phyloP scores from a whole-genome alignment of 1,140 invertebrate species.

The Cherax destructor region DNA sequence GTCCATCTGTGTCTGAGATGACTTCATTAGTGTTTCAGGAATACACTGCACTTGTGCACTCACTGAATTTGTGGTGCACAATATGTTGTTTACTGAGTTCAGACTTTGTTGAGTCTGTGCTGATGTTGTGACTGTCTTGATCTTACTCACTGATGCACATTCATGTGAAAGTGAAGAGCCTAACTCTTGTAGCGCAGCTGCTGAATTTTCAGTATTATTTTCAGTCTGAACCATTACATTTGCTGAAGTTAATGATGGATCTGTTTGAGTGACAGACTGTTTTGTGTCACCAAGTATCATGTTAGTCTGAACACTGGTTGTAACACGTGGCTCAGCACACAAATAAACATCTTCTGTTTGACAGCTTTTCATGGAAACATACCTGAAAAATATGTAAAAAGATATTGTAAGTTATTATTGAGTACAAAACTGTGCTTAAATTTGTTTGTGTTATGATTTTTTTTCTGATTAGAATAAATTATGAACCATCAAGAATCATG shows the following conservation, averaged over 20 bases:
- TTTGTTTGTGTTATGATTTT: too few relatives aligned
- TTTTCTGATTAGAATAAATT: too few relatives aligned
- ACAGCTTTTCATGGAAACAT: constrained; percentile 62
- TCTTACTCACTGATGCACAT: not conserved
- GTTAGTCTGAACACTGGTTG: constrained; percentile 24
- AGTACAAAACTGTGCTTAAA: too few relatives aligned
- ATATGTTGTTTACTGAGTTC: not conserved
- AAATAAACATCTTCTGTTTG: constrained; percentile 39
- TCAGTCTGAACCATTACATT: constrained; percentile 2
- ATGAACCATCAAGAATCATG: too few relatives aligned
- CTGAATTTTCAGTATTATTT: not conserved
- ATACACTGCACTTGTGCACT: constrained; percentile 18
- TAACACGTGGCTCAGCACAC: not conserved
- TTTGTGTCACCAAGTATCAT: not conserved
- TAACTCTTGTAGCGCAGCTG: not conserved
- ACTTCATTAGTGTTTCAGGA: constrained; percentile 29
- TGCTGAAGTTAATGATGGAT: not conserved
- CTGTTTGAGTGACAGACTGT: not conserved
- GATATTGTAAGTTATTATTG: too few relatives aligned
- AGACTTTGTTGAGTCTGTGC: constrained; percentile 24
- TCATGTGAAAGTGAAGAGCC: not conserved
- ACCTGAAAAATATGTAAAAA: constrained; percentile 26
- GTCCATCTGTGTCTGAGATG: constrained; percentile 30
- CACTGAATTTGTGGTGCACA: not conserved
- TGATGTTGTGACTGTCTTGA: not conserved